A percentile compares a stretch with the other conserved stretches of the same genome.
phyloP scores from a whole-genome alignment of 2,888 invertebrate species.

The Orthonevra nobilis region DNA sequence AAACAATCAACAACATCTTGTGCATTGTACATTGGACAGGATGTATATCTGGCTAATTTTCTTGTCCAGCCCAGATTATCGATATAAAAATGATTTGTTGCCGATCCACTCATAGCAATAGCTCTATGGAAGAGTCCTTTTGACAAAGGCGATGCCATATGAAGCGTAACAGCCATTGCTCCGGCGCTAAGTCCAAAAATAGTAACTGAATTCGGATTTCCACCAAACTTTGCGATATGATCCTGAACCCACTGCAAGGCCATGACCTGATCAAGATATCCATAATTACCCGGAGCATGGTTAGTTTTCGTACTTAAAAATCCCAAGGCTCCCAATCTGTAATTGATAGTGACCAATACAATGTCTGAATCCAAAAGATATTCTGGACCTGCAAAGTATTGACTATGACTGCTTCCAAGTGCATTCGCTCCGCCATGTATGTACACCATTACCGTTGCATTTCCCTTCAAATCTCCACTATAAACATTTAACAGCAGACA shows the following conservation, averaged over 20 bases:
- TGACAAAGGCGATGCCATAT: slow-evolving; percentile 84
- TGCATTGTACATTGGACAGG: slow-evolving; percentile 82
- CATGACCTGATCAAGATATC: slow-evolving; percentile 85
- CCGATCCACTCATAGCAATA: slow-evolving; percentile 85
- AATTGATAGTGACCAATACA: slow-evolving; percentile 77
- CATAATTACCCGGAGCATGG: slow-evolving; percentile 85
- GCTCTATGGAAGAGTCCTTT: slow-evolving; percentile 85
- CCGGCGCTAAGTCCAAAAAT: slow-evolving; percentile 83
- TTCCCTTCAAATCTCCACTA: slow-evolving; percentile 72
- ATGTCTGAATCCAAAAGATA: slow-evolving; percentile 76
- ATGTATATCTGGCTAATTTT: slow-evolving; percentile 82
- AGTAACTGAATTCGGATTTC: slow-evolving; percentile 84
- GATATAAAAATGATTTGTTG: slow-evolving; percentile 81
- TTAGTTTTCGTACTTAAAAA: slow-evolving; percentile 84
- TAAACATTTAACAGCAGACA: slow-evolving; percentile 85
- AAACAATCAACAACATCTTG: slow-evolving; percentile 83
- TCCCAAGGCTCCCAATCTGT: slow-evolving; percentile 79
- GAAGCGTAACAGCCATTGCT: slow-evolving; percentile 80
- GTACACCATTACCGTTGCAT: slow-evolving; percentile 74
- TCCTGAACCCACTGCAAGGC: slow-evolving; percentile 84
- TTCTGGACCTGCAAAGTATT: slow-evolving; percentile 73
- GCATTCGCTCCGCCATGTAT: slow-evolving; percentile 77
- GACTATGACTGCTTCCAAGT: slow-evolving; percentile 74
- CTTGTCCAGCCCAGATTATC: slow-evolving; percentile 81
- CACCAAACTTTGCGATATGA: slow-evolving; percentile 85